A percentile compares a stretch with the other conserved stretches of the same genome.
Evolutionary conservation across 2,797 vertebrate genomes (phyloP).

Genomic region (Acridotheres tristis): DNA sequence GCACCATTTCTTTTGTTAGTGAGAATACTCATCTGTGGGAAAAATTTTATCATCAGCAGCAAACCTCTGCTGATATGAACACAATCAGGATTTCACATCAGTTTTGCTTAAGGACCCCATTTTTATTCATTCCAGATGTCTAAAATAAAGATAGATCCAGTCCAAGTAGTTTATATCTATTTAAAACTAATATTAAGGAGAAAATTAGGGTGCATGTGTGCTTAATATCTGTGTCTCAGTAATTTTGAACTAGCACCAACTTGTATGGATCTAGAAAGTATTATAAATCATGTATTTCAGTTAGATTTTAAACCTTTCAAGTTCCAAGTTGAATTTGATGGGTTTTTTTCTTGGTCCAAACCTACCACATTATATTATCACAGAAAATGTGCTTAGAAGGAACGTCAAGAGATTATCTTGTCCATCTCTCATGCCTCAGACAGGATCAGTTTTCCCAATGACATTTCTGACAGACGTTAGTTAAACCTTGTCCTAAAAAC

Average conservation of each 20-base stretch:
- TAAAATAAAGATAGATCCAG: neutral
- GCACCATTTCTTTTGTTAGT: neutral
- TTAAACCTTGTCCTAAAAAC: neutral
- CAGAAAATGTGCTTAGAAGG: neutral
- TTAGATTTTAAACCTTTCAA: neutral
- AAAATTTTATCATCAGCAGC: neutral
- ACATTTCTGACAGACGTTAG: neutral
- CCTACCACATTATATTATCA: neutral
- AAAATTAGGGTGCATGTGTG: fast-evolving
- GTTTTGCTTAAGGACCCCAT: neutral
- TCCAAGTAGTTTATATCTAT: neutral
- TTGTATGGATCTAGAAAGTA: neutral
- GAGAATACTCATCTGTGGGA: neutral
- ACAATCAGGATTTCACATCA: neutral
- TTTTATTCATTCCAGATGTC: neutral
- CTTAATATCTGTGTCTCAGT: neutral
- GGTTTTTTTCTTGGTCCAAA: neutral
- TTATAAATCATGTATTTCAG: neutral
- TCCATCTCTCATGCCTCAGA: neutral
- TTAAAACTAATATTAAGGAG: neutral
- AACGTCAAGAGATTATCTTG: neutral
- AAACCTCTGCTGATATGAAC: neutral
- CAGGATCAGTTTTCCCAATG: neutral
- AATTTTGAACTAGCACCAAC: neutral
- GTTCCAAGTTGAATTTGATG: neutral